These are phyloP conservation scores for Goniozus legneri DNA, from an alignment of 1,140 invertebrate species.

Conservation along the genomic window DNA sequence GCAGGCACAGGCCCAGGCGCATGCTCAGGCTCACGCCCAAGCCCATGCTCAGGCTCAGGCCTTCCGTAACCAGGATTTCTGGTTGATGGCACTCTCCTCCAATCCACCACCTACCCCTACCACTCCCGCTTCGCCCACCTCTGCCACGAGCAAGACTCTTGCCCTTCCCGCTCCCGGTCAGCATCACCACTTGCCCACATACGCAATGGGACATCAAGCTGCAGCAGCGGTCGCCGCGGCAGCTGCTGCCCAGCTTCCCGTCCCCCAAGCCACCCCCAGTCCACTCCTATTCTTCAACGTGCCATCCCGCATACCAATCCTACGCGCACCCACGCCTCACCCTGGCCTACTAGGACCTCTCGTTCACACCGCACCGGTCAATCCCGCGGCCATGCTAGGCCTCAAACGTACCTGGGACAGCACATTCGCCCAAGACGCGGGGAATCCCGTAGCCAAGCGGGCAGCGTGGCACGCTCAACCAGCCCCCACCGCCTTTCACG, in stretches of 20 bases:
- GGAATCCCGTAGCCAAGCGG: conserved; percentile 37
- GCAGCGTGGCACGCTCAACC: conserved; percentile 42
- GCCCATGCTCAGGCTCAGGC: conserved; percentile 8
- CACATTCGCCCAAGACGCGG: conserved; percentile 41
- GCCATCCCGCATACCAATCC: conserved; percentile 46
- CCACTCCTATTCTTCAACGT: conserved; percentile 47
- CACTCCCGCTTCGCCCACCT: conserved; percentile 36
- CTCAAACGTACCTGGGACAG: conserved; percentile 53
- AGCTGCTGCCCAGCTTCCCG: conserved; percentile 42
- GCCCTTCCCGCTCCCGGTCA: conserved; percentile 21
- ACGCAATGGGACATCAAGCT: conserved; percentile 53
- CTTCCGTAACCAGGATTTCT: conserved; percentile 46
- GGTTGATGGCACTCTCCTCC: conserved; percentile 49
- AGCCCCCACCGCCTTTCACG: conserved; percentile 35
- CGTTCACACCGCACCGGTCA: conserved; percentile 35
- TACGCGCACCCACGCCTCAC: conserved; percentile 48
- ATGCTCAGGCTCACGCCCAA: conserved; percentile 31
- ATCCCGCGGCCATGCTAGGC: conserved; percentile 53
- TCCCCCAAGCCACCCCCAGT: conserved; percentile 30
- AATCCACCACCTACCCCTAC: conserved; percentile 52
- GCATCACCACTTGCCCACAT: conserved; percentile 40
- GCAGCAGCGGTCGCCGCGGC: conserved; percentile 45
- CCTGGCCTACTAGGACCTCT: conserved; percentile 48
- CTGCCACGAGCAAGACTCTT: conserved; percentile 36
- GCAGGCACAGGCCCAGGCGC: conserved; percentile 40